phyloP scores from a whole-genome alignment of 2,113 vertebrate species.

The Aythya baeri region DNA sequence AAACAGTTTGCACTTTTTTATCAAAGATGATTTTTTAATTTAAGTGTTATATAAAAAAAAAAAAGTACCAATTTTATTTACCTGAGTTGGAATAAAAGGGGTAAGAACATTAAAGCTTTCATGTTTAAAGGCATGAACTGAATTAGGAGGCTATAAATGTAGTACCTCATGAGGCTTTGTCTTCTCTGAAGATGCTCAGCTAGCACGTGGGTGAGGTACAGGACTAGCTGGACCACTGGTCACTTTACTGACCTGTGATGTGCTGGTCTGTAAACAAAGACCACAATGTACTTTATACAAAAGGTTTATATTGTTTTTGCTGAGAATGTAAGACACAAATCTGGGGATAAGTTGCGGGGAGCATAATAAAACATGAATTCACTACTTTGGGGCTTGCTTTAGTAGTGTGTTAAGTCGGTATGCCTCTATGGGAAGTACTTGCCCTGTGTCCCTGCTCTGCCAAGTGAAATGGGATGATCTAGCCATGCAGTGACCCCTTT shows the following conservation, averaged over 20 bases:
- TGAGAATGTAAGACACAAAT: neutral
- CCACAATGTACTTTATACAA: neutral
- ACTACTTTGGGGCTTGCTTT: neutral
- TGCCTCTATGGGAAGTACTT: rapidly evolving
- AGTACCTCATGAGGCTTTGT: neutral
- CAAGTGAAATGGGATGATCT: neutral
- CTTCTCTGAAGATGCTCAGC: neutral
- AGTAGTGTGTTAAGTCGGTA: neutral
- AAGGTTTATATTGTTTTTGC: neutral
- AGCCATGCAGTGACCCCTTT: neutral
- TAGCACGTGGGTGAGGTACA: neutral
- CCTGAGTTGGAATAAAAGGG: neutral
- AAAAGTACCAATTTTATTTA: neutral
- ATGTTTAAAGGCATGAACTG: neutral
- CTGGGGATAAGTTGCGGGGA: neutral
- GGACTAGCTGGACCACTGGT: neutral
- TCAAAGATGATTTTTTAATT: neutral
- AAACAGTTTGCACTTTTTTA: slow-evolving; percentile 48
- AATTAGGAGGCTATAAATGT: neutral
- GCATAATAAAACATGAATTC: neutral
- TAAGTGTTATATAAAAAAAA: neutral
- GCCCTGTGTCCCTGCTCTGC: neutral
- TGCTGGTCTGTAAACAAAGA: neutral
- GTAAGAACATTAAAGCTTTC: neutral
- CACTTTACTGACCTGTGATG: rapidly evolving